phyloP scores from a whole-genome alignment of 2,888 invertebrate genomes.

The Nowickia ferox region DNA sequence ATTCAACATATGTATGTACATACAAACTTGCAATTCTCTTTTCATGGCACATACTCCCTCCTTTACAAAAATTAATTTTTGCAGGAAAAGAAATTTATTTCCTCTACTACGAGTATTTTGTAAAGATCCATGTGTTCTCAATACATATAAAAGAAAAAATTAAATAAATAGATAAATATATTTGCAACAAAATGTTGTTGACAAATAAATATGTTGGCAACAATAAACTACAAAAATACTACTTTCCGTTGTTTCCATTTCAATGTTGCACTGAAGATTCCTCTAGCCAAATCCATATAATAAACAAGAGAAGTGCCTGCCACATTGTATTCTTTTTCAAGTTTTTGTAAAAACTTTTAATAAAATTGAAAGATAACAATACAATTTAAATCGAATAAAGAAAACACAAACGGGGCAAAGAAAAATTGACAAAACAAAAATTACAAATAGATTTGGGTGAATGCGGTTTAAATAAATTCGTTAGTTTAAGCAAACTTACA shows the following conservation, averaged over 20 bases:
- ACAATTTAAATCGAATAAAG: constrained; percentile 35
- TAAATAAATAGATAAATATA: not conserved
- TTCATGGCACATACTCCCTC: not conserved
- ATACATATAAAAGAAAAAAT: not conserved
- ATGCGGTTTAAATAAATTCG: not conserved
- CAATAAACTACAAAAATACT: constrained; percentile 43
- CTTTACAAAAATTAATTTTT: not conserved
- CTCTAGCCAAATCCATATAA: constrained; percentile 16
- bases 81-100: not conserved
- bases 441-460: constrained; percentile 26
- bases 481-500: constrained; percentile 1
- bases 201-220: constrained; percentile 55
- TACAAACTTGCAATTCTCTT: not conserved
- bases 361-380: constrained; percentile 61
- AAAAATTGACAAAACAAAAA: constrained; percentile 6
- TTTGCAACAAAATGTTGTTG: constrained; percentile 29
- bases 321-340: constrained; percentile 16
- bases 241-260: constrained; percentile 7
- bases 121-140: not conserved
- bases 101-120: not conserved
- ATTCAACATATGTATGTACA: not conserved
- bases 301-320: constrained; percentile 12
- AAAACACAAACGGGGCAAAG: not conserved
- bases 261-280: not conserved
- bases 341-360: constrained; percentile 50